These are phyloP conservation scores for Poeciliopsis occidentalis DNA, from an alignment of 2,113 vertebrate genomes.

Conservation along the genomic window DNA sequence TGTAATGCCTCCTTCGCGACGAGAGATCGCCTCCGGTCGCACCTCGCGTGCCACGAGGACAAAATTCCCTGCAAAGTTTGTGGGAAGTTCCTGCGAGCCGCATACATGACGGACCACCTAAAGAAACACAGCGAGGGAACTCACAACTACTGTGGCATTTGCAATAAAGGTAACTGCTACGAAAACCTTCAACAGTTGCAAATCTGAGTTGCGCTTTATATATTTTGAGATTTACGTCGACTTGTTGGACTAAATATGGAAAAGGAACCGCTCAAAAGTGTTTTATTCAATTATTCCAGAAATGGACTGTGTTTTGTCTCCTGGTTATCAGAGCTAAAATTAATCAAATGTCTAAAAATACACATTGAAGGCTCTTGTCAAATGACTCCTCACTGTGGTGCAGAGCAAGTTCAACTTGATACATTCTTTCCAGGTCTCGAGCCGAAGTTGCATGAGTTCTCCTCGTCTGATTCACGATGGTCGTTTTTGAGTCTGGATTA, in stretches of 20 bases:
- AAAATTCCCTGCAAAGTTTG: conserved; percentile 99
- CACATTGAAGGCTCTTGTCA: neutral
- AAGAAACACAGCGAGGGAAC: conserved; percentile 99
- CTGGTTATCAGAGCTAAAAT: neutral
- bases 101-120: conserved; percentile 98
- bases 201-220: neutral
- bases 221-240: neutral
- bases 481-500: neutral
- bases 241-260: neutral
- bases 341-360: neutral
- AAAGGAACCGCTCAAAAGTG: neutral
- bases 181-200: neutral
- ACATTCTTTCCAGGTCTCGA: neutral
- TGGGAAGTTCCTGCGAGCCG: conserved; percentile 95
- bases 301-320: neutral
- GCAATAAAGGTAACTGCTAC: conserved; percentile 93
- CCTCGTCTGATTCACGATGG: neutral
- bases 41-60: conserved; percentile 97
- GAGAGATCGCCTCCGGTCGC: conserved; percentile 95
- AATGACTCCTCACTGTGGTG: neutral
- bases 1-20: conserved; percentile 98
- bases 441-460: neutral
- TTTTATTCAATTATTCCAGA: neutral
- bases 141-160: conserved; percentile 98
- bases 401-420: neutral